Evolutionary conservation across 2,888 invertebrate species (phyloP), one percentile per base, ranked within the genome.

Genomic region (Oscheius sp.): DNA sequence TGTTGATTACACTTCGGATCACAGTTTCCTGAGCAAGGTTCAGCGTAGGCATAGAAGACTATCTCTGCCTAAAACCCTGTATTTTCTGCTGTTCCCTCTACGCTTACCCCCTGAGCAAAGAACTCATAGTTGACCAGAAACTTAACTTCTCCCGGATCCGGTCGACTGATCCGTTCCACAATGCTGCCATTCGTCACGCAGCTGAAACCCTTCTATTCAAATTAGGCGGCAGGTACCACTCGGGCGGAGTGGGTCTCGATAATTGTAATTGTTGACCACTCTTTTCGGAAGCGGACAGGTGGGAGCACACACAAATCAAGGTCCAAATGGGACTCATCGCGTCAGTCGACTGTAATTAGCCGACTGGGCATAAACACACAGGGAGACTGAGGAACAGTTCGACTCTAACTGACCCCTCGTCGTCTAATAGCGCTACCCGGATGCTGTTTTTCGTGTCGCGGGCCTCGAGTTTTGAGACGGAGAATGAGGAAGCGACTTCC

Each of bases 31-130:
- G 50, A 13, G 58, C 74, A 74, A n/a, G 74, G 47, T 58, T 68
- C 66, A 2, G 58, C 68, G 59, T 74, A 74, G 7, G 74, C 74
- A 13, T 58, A 53, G 53, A 68, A 74, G 66, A 74, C 68, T 11
- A 74, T 58, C 29, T 74, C 74, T 1, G 74, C 57, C 73, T 73
- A 55, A 50, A 63, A 65, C 32, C 10, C 42, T 21, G 2, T 35
- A 35, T 37, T 60, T 60, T 60, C 35, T 21, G 7, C 42, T 7
- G 7, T 42, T 42, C 7, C 7, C 7, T 13, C 7, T 50, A 11
- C 10, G 10, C 50, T 32, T 29, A 70, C 70, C 62, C 58, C 71
- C 3, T 59, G 60, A n/a, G 60, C 58, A 37, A 72, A 72, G 32
- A 62, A 57, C 51, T 51, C 71, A 48, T 60, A 59, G 37, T 72